Evolutionary conservation across 2,888 invertebrate species (phyloP), one percentile per base, ranked within the genome.

Genomic region (Coecobrya sp.): DNA sequence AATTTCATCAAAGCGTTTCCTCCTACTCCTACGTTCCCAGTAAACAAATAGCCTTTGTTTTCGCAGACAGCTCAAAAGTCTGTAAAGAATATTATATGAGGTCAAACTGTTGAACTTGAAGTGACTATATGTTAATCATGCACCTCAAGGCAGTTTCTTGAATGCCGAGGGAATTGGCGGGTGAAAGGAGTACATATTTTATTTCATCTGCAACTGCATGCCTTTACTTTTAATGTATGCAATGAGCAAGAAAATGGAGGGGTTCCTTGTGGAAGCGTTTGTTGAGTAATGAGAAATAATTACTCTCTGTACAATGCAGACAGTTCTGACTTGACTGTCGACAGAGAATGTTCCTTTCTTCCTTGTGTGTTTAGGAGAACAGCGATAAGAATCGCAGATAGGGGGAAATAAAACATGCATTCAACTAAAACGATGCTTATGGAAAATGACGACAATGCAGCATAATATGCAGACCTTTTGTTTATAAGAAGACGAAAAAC

Each of bases 211-310:
- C 70, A 73, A 68, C 27, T 73, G 70, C 70, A 55, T 89, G 19
- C 45, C 30, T 70, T 36, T 55, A 68, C 70, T 70, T 68, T 70
- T 89, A 89, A 89, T 82, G 65, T 36, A 70, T 27, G 62, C 89
- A 82, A 82, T 70, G 49, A 84, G 25, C 27, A 89, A 11, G 59
- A 49, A 73, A 52, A 85, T 90, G 59, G n/a, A 36, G 68, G 76
- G 86, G 68, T 36, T 81, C 49, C 52, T 73, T 0, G 70, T n/a
- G 1, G 79, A 79, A 25, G 70, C 22, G 4, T 79, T 52, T 79
- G 65, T 88, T 93, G 93, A 93, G 91, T 93, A 93, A 93, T 93
- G 93, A 91, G 93, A 91, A 93, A 93, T 93, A 93, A 93, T 93
- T 93, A 93, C 91, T 93, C 93, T 93, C 92, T 93, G 93, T 93